Base-by-base conservation (phyloP, 64 coral and sea anemone species). In the Porites australiensis region DNA sequence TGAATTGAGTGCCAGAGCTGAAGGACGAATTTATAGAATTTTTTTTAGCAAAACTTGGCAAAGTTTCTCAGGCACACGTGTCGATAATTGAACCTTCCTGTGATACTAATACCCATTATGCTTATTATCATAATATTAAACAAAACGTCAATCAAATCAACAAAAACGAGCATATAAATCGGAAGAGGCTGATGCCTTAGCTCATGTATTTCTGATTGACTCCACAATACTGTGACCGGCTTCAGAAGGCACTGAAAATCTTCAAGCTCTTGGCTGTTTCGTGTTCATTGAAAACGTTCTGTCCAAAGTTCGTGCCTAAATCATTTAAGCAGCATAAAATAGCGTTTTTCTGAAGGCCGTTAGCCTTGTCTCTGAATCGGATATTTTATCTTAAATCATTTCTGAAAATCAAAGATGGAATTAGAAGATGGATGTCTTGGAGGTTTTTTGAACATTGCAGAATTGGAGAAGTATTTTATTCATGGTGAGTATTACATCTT, bases 351-450 rank as follows among this genome's bases (percentile, higher is more conserved):
- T 83, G 79, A 83, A 83, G 79, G 79, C 79, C 19, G 44, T 83
- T 68, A 84, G 81, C 81, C 43, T 8, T 11, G 37, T 14, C 13
- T 50, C 81, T 84, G 79, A 69, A 68, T 68, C 81, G 46, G 80
- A 84, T 60, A 43, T 84, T 84, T 68, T 9, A 49, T 68, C 20
- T 69, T 67, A 84, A 66, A 4, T 10, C 14, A 50, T 0, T 49
- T 50, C 22, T 49, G 13, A 44, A 13, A 51, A 16, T 8, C 22
- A 84, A 84, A 47, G 47, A 84, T 84, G 81, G 81, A 84, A 65
- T 45, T 84, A 19, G 81, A 84, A 65, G 81, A 84, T 51, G 81
- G 81, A 84, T 84, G 63, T 21, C 63, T 84, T 46, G 62, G 81
- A 8, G 81, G 81, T 49, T 84, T 84, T 64, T 65, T 84, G 37